Conservation (phyloP, 2,797 vertebrate species). For the Sciaenops ocellatus region DNA sequence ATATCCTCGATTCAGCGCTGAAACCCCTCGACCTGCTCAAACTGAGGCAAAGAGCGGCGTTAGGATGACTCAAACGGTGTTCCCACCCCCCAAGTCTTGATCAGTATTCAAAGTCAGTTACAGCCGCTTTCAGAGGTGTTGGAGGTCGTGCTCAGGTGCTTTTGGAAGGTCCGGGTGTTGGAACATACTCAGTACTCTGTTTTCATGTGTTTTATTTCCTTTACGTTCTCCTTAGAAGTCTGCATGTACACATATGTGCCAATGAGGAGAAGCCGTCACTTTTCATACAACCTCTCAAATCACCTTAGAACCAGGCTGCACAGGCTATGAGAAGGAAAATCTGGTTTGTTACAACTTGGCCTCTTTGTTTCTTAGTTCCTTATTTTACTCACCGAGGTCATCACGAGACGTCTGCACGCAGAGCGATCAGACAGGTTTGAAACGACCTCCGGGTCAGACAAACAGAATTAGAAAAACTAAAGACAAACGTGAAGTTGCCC, state of each 20-base stretch:
- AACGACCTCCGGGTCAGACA: constrained; percentile 6
- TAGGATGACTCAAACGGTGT: neutral
- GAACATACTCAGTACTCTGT: neutral
- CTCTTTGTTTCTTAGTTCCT: neutral
- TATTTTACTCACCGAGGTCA: neutral
- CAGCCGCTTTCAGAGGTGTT: neutral
- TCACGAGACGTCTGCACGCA: neutral
- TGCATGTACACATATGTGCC: constrained; percentile 9
- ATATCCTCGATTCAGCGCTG: neutral
- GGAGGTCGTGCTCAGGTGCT: neutral
- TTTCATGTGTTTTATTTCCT: constrained; percentile 3
- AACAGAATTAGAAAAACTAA: neutral
- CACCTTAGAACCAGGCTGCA: neutral
- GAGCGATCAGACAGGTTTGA: neutral
- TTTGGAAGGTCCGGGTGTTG: neutral
- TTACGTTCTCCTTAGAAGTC: neutral
- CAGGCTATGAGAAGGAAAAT: neutral
- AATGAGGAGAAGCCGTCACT: constrained; percentile 14
- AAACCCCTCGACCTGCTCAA: constrained; percentile 7
- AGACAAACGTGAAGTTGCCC: neutral
- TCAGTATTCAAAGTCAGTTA: neutral
- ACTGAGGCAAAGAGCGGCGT: neutral
- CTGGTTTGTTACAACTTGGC: neutral
- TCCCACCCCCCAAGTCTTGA: neutral
- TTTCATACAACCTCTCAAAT: neutral